Conservation (phyloP, 2,113 vertebrate genomes). For the Himantopus leucocephalus region DNA sequence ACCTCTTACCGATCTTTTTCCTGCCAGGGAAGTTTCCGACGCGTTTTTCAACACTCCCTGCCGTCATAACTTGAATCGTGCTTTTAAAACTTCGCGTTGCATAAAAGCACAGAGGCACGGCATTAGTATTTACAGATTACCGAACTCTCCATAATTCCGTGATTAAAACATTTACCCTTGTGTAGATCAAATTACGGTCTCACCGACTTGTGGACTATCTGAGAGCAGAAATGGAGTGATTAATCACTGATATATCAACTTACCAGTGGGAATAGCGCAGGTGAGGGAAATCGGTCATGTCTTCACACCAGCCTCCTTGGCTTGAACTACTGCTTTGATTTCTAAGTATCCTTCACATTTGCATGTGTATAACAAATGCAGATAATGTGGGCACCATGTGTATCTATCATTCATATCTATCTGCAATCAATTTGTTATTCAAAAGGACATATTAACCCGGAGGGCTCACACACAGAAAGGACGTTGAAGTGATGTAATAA, state of each 20-base stretch:
- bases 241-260: not conserved
- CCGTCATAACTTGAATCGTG: not conserved
- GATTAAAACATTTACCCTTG: not conserved
- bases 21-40: not conserved
- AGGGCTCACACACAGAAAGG: slow-evolving; percentile 3
- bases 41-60: not conserved
- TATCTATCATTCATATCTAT: not conserved
- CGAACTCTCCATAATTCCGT: not conserved
- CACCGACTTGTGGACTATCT: not conserved
- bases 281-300: not conserved
- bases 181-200: not conserved
- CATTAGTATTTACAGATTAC: not conserved
- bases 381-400: not conserved
- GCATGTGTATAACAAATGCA: not conserved
- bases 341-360: not conserved
- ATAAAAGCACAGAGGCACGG: not conserved
- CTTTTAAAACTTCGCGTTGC: not conserved
- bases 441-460: slow-evolving; percentile 8
- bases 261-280: not conserved
- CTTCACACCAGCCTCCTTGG: not conserved
- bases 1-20: not conserved
- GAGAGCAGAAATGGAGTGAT: not conserved
- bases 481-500: not conserved
- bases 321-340: not conserved
- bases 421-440: not conserved